Percentiles rank a stretch among this genome's conserved stretches.
Evolutionary conservation across 2,113 vertebrate species (phyloP).

Genomic region (Oenanthe melanoleuca): DNA sequence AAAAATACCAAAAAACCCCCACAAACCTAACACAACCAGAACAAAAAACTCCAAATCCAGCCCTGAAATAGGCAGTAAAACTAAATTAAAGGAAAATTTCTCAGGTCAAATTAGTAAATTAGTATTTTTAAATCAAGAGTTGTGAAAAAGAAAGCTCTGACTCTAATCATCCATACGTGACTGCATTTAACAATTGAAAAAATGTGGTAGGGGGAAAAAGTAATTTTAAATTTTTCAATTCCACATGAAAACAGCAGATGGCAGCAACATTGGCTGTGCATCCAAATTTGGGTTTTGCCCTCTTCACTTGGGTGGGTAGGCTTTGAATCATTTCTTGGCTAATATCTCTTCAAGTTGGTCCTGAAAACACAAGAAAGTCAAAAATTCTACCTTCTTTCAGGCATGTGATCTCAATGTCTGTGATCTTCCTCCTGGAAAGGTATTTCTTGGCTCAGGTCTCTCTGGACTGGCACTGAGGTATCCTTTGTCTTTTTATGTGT

Average conservation of each 20-base stretch:
- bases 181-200: not conserved
- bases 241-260: slow-evolving; percentile 29
- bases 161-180: not conserved
- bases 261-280: not conserved
- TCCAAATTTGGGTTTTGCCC: not conserved
- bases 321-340: not conserved
- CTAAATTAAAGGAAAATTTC: not conserved
- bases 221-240: not conserved
- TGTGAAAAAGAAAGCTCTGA: not conserved
- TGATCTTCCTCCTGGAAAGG: not conserved
- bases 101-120: not conserved
- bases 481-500: not conserved
- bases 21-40: not conserved
- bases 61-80: not conserved
- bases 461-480: not conserved
- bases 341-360: not conserved
- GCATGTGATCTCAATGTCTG: not conserved
- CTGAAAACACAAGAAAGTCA: not conserved
- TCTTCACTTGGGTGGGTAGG: not conserved
- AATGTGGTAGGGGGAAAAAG: not conserved
- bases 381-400: not conserved
- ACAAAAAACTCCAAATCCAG: accelerated
- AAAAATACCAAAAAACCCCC: not conserved
- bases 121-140: not conserved
- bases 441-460: not conserved